Conservation (phyloP, 2,888 invertebrate genomes). For the Lamellibrachia columna region DNA sequence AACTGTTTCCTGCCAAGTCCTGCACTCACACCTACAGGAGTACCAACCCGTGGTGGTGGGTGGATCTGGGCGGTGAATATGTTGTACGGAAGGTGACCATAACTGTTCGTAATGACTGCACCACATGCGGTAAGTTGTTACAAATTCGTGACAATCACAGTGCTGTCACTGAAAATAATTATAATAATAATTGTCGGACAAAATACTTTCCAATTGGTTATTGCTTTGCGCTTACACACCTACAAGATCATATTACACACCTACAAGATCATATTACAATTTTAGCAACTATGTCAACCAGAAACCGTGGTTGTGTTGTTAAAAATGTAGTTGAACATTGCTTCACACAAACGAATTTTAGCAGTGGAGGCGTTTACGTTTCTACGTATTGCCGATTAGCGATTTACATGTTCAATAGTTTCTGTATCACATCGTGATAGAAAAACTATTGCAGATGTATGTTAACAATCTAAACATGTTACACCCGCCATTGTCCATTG, state of each 20-base stretch:
- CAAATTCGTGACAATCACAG: not conserved
- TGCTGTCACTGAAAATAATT: not conserved
- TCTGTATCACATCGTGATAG: no score
- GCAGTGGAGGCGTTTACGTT: no score
- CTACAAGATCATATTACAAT: not conserved
- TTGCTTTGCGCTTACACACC: not conserved
- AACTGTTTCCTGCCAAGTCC: not conserved
- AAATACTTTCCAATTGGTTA: no score
- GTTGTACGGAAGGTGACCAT: not conserved
- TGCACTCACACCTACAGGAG: not conserved
- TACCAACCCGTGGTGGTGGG: constrained; percentile 2
- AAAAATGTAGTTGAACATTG: not conserved
- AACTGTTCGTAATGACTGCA: not conserved
- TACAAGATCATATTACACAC: not conserved
- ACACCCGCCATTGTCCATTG: not conserved
- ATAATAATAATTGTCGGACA: no score
- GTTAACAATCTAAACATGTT: no score
- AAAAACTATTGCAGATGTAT: no score
- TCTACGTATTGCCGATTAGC: no score
- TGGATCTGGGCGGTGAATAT: not conserved
- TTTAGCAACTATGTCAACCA: not conserved
- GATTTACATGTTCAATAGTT: no score
- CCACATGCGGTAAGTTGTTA: not conserved
- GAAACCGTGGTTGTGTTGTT: not conserved
- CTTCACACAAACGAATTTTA: not conserved